phyloP scores from a whole-genome alignment of 2,797 vertebrate species.

The Microchirus variegatus region DNA sequence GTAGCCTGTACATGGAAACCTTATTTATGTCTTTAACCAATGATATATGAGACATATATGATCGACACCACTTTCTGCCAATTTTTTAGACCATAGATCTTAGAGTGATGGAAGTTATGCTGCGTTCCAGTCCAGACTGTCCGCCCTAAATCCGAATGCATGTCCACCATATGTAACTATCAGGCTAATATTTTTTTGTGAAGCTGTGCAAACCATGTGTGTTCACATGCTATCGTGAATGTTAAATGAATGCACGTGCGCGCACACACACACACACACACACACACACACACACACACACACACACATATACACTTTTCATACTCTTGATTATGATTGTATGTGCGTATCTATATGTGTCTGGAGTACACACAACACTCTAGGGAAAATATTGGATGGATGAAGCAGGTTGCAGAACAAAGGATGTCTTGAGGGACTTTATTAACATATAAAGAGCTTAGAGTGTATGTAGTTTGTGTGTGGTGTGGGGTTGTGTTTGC shows the following conservation, averaged over 20 bases:
- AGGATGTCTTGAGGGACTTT: slow-evolving; percentile 66
- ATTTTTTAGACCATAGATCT: too few relatives aligned
- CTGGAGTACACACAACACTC: slow-evolving; percentile 44
- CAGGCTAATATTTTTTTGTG: slow-evolving; percentile 41
- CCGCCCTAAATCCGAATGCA: too few relatives aligned
- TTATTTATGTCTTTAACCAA: too few relatives aligned
- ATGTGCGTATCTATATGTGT: slow-evolving; percentile 29
- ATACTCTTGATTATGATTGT: slow-evolving; percentile 43
- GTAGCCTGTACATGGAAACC: too few relatives aligned
- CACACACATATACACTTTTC: not conserved
- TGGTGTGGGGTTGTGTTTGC: slow-evolving; percentile 22
- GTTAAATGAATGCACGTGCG: slow-evolving; percentile 38
- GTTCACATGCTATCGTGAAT: slow-evolving; percentile 19
- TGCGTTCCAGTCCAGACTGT: too few relatives aligned
- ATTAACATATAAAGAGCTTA: slow-evolving; percentile 68
- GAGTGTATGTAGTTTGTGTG: slow-evolving; percentile 48
- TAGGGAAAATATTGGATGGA: slow-evolving; percentile 53
- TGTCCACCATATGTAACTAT: not conserved
- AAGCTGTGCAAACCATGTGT: slow-evolving; percentile 41
- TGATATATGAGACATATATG: too few relatives aligned
- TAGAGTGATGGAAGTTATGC: too few relatives aligned
- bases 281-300: not conserved
- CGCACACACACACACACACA: not conserved
- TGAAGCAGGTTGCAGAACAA: slow-evolving; percentile 65
- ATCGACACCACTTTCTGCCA: too few relatives aligned